phyloP scores from a whole-genome alignment of 1,140 invertebrate species.

The Drosophila orosa region DNA sequence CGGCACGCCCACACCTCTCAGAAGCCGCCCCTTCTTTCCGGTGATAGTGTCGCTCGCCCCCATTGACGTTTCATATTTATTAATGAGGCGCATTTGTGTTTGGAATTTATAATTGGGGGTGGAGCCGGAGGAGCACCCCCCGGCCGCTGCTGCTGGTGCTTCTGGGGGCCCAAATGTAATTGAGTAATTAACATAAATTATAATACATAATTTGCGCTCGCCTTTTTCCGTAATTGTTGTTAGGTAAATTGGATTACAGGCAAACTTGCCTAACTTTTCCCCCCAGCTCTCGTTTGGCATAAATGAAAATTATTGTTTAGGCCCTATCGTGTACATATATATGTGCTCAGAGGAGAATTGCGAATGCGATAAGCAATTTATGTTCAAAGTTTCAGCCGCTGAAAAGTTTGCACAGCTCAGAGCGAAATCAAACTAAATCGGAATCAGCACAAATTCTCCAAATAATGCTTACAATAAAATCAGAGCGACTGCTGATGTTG shows the following conservation, averaged over 20 bases:
- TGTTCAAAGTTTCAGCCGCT: conserved; percentile 66
- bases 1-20: conserved; percentile 60
- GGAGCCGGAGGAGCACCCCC: conserved; percentile 7
- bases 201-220: conserved; percentile 79
- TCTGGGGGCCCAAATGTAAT: conserved; percentile 76
- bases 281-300: conserved; percentile 15
- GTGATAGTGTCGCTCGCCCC: conserved; percentile 60
- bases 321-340: conserved; percentile 21
- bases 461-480: conserved; percentile 70
- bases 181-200: conserved; percentile 84
- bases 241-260: conserved; percentile 77
- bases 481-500: conserved; percentile 29
- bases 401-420: conserved; percentile 59
- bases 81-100: conserved; percentile 83
- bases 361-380: conserved; percentile 74
- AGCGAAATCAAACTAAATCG: conserved; percentile 74
- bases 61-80: conserved; percentile 84
- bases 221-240: conserved; percentile 76
- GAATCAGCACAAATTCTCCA: conserved; percentile 64
- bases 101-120: conserved; percentile 82
- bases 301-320: conserved; percentile 63
- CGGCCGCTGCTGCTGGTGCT: conserved; percentile 20
- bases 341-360: conserved; percentile 16
- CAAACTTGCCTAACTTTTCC: conserved; percentile 44
- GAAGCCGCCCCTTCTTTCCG: conserved; percentile 1